Percentiles rank a stretch among this genome's conserved stretches.
These are phyloP conservation scores for Lutjanus campechanus DNA, from an alignment of 2,797 vertebrate species.

Conservation along the genomic window DNA sequence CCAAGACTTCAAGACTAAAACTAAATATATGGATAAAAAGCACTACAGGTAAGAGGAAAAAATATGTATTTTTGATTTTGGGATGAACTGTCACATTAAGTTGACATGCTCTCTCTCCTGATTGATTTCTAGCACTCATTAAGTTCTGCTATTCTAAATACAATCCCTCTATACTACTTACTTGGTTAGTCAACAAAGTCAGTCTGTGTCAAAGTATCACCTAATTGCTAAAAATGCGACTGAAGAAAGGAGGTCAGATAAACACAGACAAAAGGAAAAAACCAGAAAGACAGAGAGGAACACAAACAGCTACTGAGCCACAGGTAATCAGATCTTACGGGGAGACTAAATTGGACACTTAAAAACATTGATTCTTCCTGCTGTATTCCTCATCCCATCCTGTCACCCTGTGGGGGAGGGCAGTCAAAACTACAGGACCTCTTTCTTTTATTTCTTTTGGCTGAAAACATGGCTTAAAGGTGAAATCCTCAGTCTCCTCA, in stretches of 20 bases:
- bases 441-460: not conserved
- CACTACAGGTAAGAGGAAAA: no score
- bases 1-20: no score
- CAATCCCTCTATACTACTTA: not conserved
- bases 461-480: not conserved
- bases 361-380: slow-evolving; percentile 21
- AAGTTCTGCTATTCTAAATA: not conserved
- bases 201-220: not conserved
- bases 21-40: no score
- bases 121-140: not conserved
- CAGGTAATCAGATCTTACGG: slow-evolving; percentile 3
- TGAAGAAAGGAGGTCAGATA: not conserved
- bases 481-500: not conserved
- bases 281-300: not conserved
- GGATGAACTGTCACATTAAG: no score
- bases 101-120: not conserved
- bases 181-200: not conserved
- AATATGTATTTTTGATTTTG: no score
- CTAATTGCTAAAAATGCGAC: not conserved
- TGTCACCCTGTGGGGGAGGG: not conserved
- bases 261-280: slow-evolving; percentile 1
- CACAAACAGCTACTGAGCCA: not conserved
- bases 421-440: not conserved
- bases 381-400: slow-evolving; percentile 7
- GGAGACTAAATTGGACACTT: slow-evolving; percentile 29